Evolutionary conservation across 2,113 vertebrate species (phyloP).

Genomic region (Neogale vison): DNA sequence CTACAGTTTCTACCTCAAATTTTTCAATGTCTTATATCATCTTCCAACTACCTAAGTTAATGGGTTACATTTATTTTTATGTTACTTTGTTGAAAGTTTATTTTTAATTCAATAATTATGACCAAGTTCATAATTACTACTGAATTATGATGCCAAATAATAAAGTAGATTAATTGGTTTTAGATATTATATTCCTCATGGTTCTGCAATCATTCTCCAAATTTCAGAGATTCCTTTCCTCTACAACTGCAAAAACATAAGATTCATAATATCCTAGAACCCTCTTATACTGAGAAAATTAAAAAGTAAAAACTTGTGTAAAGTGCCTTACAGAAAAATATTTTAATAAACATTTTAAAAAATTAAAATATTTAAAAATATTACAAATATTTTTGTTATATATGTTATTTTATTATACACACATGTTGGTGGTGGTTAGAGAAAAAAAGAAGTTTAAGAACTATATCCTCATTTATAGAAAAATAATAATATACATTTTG

Average conservation of each 20-base stretch:
- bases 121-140: neutral
- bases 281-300: neutral
- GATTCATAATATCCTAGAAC: neutral
- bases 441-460: neutral
- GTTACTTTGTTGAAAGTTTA: neutral
- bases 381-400: too few relatives aligned
- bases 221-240: neutral
- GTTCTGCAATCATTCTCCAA: neutral
- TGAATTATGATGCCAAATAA: neutral
- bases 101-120: conserved; percentile 21
- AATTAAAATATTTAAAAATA: too few relatives aligned
- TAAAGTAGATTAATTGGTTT: neutral
- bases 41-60: neutral
- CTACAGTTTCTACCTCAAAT: neutral
- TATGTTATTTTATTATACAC: too few relatives aligned
- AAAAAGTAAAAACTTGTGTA: neutral
- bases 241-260: neutral
- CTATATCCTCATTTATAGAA: neutral
- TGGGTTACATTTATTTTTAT: neutral
- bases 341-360: neutral
- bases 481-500: neutral
- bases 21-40: neutral
- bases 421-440: neutral
- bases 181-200: neutral
- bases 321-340: neutral